Percentiles rank a stretch among this genome's conserved stretches.
These are phyloP conservation scores for Vulpes vulpes DNA, from an alignment of 2,113 vertebrate genomes.

Conservation along the genomic window DNA sequence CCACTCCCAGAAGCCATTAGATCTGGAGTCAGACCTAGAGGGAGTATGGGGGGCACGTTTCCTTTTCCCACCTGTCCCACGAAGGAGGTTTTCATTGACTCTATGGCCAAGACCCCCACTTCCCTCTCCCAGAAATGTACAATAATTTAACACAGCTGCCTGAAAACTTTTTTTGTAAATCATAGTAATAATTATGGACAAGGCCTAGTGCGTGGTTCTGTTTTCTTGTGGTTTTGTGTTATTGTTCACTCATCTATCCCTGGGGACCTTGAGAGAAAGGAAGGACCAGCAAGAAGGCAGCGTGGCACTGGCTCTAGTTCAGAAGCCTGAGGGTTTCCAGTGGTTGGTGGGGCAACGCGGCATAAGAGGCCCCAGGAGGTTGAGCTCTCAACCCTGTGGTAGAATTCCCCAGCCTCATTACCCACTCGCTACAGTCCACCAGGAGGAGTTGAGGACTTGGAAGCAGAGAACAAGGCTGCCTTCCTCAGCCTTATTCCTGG, in stretches of 20 bases:
- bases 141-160: constrained; percentile 92
- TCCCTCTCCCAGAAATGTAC: constrained; percentile 85
- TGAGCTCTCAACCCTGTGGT: neutral
- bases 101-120: neutral
- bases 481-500: neutral
- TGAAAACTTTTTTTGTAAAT: constrained; percentile 91
- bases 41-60: neutral
- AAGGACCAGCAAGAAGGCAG: neutral
- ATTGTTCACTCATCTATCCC: neutral
- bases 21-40: constrained; percentile 26
- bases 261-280: neutral
- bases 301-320: no score
- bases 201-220: constrained; percentile 41
- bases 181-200: constrained; percentile 89
- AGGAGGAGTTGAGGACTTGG: neutral
- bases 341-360: neutral
- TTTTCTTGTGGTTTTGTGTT: constrained; percentile 67
- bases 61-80: neutral
- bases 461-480: neutral
- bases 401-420: neutral
- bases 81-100: neutral
- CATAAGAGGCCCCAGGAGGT: neutral
- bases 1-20: constrained; percentile 23
- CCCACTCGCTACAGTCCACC: neutral
- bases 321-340: no score